A percentile compares a stretch with the other conserved stretches of the same genome.
Conservation (phyloP, 2,888 invertebrate species). For the Oxytorus armatus region DNA sequence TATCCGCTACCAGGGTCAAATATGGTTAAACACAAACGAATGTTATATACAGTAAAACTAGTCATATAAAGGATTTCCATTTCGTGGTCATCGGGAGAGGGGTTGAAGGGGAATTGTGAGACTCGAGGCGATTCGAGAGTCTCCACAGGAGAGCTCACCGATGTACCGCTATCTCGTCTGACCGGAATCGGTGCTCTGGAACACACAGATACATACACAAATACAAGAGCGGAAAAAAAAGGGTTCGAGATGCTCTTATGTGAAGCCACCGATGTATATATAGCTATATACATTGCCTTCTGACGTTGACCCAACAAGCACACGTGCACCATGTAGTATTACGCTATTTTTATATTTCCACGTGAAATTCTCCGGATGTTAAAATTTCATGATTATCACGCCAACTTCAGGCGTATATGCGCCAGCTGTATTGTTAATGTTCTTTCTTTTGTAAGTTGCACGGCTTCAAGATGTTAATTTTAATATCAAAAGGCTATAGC, state of each 20-base stretch:
- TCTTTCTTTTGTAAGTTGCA: no score
- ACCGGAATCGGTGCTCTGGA: slow-evolving; percentile 83
- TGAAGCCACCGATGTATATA: slow-evolving; percentile 3
- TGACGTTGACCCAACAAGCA: no score
- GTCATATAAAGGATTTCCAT: slow-evolving; percentile 51
- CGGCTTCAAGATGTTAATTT: no score
- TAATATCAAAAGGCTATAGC: no score
- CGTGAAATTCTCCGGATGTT: slow-evolving; percentile 1
- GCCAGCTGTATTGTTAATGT: no score
- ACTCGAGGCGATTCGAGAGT: slow-evolving; percentile 47
- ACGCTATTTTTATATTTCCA: no score
- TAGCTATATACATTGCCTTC: no score
- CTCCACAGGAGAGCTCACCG: slow-evolving; percentile 56
- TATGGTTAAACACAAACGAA: background rate
- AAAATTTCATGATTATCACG: no score
- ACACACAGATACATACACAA: slow-evolving; percentile 67
- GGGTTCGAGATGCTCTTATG: slow-evolving; percentile 18
- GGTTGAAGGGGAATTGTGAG: slow-evolving; percentile 49
- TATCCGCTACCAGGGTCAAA: background rate
- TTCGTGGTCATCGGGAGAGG: slow-evolving; percentile 58
- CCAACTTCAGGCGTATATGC: no score
- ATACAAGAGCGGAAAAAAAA: slow-evolving; percentile 21
- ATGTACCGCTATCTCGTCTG: slow-evolving; percentile 83
- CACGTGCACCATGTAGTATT: no score
- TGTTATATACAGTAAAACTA: slow-evolving; percentile 1